Evolutionary conservation across 2,113 vertebrate genomes (phyloP).

Genomic region (Nibea albiflora): DNA sequence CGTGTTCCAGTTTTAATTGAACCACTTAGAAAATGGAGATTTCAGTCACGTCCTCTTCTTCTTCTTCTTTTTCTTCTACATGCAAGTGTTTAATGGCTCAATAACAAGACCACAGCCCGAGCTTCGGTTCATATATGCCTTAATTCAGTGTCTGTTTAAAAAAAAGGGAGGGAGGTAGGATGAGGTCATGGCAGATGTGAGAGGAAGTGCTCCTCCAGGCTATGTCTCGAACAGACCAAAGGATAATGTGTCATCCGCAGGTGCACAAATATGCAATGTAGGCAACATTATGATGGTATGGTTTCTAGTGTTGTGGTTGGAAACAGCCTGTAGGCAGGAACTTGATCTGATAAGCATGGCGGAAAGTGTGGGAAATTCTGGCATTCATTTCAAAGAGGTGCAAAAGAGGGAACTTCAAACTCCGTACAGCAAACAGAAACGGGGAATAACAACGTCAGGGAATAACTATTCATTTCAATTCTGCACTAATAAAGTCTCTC

Average conservation of each 20-base stretch:
- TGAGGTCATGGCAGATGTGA: conserved; percentile 78
- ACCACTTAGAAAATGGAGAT: conserved; percentile 11
- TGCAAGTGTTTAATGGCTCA: conserved; percentile 21
- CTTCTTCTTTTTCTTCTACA: neutral
- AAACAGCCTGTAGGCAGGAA: conserved; percentile 71
- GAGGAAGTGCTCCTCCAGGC: conserved; percentile 62
- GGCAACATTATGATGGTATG: conserved; percentile 50
- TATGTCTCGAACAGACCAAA: conserved; percentile 51
- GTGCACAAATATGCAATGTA: conserved; percentile 61
- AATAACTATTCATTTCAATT: neutral
- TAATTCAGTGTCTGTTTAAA: conserved; percentile 33
- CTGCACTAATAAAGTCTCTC: conserved; percentile 4
- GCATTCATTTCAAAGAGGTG: conserved; percentile 48
- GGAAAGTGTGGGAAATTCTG: conserved; percentile 50
- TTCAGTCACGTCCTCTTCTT: neutral
- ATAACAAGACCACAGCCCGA: conserved; percentile 12
- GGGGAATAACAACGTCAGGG: neutral
- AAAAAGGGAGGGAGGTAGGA: conserved; percentile 10
- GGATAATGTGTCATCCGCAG: conserved; percentile 72
- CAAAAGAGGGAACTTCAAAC: conserved; percentile 26
- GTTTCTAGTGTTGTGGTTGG: conserved; percentile 64
- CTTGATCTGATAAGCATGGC: conserved; percentile 55
- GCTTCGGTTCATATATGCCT: conserved; percentile 5
- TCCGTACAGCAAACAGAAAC: neutral
- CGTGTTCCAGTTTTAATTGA: conserved; percentile 28